Evolutionary conservation across 1,140 invertebrate species (phyloP), one percentile per base, ranked within the genome.

Genomic region (Uloborus diversus): DNA sequence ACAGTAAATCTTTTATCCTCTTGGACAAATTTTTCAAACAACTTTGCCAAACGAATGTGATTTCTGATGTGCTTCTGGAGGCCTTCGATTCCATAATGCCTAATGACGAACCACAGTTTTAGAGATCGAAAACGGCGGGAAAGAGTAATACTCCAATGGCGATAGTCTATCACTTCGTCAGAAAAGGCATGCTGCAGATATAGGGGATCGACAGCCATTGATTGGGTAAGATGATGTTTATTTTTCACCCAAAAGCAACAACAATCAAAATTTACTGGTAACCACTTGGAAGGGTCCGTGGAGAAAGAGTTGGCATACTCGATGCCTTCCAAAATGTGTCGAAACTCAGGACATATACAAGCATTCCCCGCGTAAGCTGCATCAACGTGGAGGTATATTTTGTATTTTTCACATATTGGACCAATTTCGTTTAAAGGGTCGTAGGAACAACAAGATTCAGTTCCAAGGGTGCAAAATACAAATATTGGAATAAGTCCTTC

Each of bases 211-310:
- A 51, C n/a, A n/a, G n/a, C n/a, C n/a, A n/a, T n/a, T n/a, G n/a
- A n/a, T n/a, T 37, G 17, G 7, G 30, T 37, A 20, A 59, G 59
- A 27, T 17, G 28, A 37, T n/a, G 14, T 11, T 47, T 23, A 35
- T 76, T 35, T 14, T 25, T 14, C n/a, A 76, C 56, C 95, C 95
- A 96, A 91, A 97, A 92, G 0, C 94, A 91, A 0, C 95, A 97
- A 85, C 96, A 97, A 86, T 97, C 95, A 82, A 97, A 97, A 86
- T 95, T 97, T 0, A 97, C 93, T 64, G 97, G 86, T 89, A 98
- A 89, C 95, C 95, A 98, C 86, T 98, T 98, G 87, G 97, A 96
- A 0, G 96, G 95, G 84, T 97, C 98, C 83, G 96, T 96, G 85
- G 96, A 96, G 85, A 97, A 96, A 0, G 95, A 97, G 80, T 96